These are phyloP conservation scores for Cephalotes varians DNA, from an alignment of 2,888 invertebrate species.

Conservation along the genomic window DNA sequence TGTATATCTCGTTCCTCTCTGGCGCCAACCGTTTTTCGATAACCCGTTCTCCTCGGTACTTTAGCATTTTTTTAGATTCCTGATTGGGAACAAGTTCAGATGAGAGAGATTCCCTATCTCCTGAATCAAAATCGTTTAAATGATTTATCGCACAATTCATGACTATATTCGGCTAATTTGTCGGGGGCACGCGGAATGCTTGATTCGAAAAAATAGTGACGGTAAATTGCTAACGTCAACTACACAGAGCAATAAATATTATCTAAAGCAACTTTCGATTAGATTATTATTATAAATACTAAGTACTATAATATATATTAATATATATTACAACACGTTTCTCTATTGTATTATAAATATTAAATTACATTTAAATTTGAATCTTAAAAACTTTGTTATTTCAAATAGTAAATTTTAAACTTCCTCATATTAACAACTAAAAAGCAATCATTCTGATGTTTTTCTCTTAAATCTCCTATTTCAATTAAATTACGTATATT, in stretches of 20 bases:
- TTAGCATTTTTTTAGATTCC: conserved; percentile 13
- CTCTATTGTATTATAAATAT: not conserved
- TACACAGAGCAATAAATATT: not conserved
- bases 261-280: not conserved
- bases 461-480: not conserved
- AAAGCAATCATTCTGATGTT: not conserved
- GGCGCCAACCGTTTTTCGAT: conserved; percentile 70
- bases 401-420: not conserved
- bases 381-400: not conserved
- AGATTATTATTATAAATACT: not conserved
- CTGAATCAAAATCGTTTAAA: conserved; percentile 13
- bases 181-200: too few species aligned
- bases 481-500: not conserved
- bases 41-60: conserved; percentile 46
- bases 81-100: conserved; percentile 16
- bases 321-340: not conserved
- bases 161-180: conserved; percentile 10
- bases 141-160: conserved; percentile 27
- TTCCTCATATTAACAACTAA: not conserved
- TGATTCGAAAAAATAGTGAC: not conserved
- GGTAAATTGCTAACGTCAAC: not conserved
- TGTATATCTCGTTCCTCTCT: conserved; percentile 57
- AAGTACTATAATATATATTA: not conserved
- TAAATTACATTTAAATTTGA: not conserved
- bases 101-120: not conserved